A percentile compares a stretch with the other conserved stretches of the same genome.
Conservation (phyloP, 2,113 vertebrate genomes). For the Nothoprocta perdicaria region DNA sequence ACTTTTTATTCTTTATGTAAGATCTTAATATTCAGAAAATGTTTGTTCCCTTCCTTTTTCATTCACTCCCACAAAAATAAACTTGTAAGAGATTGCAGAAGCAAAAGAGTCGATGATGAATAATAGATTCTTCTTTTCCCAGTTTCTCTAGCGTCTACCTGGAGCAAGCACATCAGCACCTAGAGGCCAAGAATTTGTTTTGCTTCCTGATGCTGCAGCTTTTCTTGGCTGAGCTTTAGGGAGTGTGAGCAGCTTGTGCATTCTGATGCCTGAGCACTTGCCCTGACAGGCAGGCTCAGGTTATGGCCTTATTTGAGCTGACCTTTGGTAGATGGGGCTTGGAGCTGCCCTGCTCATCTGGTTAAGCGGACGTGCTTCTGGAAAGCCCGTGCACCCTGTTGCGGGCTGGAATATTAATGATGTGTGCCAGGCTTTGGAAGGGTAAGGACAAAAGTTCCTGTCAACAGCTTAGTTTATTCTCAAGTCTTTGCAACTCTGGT, state of each 20-base stretch:
- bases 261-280: slow-evolving; percentile 4
- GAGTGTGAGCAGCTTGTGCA: not conserved
- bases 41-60: not conserved
- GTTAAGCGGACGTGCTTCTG: not conserved
- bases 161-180: not conserved
- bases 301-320: not conserved
- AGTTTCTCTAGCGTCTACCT: not conserved
- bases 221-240: not conserved
- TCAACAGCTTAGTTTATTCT: not conserved
- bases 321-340: not conserved
- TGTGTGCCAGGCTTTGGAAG: not conserved
- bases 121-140: slow-evolving; percentile 39
- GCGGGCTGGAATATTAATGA: not conserved
- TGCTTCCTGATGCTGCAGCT: not conserved
- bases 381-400: not conserved
- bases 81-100: slow-evolving; percentile 5
- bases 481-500: not conserved
- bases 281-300: not conserved
- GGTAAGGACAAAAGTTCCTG: not conserved
- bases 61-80: not conserved
- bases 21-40: slow-evolving; percentile 9
- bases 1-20: not conserved
- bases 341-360: not conserved
- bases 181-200: slow-evolving; percentile 10
- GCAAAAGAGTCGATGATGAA: slow-evolving; percentile 36